Evolutionary conservation across 2,113 vertebrate species (phyloP).

Genomic region (Diadophis punctatus): DNA sequence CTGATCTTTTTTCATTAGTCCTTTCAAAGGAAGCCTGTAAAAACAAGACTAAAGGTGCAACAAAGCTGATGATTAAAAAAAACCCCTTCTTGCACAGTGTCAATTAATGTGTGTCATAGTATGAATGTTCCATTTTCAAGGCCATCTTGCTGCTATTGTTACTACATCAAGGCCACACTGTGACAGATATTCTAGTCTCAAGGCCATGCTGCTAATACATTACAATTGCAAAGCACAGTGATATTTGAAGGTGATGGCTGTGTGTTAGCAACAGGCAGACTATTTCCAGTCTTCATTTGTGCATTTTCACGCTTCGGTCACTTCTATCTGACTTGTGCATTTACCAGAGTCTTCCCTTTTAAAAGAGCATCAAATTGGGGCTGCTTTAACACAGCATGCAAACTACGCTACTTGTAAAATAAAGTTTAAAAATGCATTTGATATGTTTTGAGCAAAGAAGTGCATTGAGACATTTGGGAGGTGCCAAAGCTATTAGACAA

Average conservation of each 20-base stretch:
- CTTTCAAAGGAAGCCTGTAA: neutral
- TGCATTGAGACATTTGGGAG: neutral
- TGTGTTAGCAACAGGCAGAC: neutral
- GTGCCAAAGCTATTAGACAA: neutral
- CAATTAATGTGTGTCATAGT: neutral
- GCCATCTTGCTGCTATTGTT: neutral
- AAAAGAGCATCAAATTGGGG: neutral
- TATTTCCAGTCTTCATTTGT: neutral
- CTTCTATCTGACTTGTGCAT: neutral
- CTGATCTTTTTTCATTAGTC: neutral
- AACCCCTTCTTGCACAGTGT: neutral
- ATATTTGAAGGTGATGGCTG: neutral
- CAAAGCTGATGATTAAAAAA: neutral
- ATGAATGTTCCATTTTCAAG: neutral
- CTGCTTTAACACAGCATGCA: neutral
- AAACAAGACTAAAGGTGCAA: neutral
- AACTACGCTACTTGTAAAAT: neutral
- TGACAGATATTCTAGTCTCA: neutral
- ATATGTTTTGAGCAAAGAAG: neutral
- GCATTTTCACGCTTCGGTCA: neutral
- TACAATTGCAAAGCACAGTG: neutral
- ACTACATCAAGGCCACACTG: neutral
- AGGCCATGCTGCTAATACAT: neutral
- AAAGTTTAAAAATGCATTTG: neutral
- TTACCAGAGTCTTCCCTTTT: neutral